A percentile compares a stretch with the other conserved stretches of the same genome.
Evolutionary conservation across 2,113 vertebrate genomes (phyloP).

Genomic region (Callospermophilus lateralis): DNA sequence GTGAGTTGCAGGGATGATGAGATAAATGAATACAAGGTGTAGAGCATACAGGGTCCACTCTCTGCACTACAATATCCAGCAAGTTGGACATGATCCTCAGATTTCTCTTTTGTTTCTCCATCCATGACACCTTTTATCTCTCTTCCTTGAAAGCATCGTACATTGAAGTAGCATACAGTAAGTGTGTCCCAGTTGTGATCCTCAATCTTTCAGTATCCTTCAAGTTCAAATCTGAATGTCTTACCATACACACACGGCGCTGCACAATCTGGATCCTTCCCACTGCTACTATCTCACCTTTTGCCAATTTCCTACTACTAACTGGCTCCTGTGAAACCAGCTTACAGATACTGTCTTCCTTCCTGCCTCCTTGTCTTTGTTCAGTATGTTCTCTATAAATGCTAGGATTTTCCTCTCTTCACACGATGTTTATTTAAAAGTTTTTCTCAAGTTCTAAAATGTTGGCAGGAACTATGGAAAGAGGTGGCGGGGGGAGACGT

Average conservation of each 20-base stretch:
- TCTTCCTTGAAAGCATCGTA: not conserved
- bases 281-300: not conserved
- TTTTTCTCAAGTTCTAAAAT: not conserved
- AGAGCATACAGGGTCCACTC: not conserved
- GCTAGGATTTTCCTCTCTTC: conserved; percentile 12
- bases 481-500: not conserved
- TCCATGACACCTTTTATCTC: not conserved
- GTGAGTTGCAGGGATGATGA: not conserved
- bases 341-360: not conserved
- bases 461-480: not conserved
- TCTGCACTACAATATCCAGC: not conserved
- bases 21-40: not conserved
- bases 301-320: not conserved
- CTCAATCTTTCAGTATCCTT: not conserved
- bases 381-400: not conserved
- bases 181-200: not conserved
- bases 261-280: not conserved
- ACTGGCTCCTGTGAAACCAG: not conserved
- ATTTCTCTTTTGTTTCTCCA: not conserved
- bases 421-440: not conserved
- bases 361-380: not conserved
- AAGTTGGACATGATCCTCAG: not conserved
- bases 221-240: not conserved
- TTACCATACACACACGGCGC: not conserved
- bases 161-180: not conserved